Evolutionary conservation across 2,888 invertebrate genomes (phyloP).

Genomic region (Callinectes sapidus): DNA sequence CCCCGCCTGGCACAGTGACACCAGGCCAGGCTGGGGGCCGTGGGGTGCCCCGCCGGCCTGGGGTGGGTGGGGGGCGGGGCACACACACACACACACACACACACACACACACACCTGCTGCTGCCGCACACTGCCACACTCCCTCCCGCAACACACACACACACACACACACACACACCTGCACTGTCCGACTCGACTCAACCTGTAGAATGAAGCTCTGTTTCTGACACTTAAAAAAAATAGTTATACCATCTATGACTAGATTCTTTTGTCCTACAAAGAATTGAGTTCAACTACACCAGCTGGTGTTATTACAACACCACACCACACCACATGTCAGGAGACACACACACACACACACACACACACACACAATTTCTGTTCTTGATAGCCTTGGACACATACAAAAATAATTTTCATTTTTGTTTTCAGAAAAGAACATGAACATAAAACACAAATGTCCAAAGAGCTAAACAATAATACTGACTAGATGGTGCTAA

Average conservation of each 20-base stretch:
- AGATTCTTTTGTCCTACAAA: conserved; percentile 17
- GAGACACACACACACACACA: not conserved
- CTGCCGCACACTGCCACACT: not conserved
- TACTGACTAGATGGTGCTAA: conserved; percentile 49
- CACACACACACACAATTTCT: not conserved
- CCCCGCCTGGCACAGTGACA: not conserved
- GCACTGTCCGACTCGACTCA: not conserved
- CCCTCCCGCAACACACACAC: not conserved
- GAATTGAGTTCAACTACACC: conserved; percentile 24
- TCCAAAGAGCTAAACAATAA: not conserved
- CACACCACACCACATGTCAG: not conserved
- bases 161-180: too few species aligned
- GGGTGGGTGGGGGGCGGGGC: not conserved
- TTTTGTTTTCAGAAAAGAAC: not conserved
- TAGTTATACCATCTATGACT: conserved; percentile 42
- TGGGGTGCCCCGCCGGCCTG: not conserved
- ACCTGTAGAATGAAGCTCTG: conserved; percentile 1
- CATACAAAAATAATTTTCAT: not conserved
- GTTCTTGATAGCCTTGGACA: conserved; percentile 10
- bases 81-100: too few species aligned
- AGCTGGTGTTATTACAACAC: too few species aligned
- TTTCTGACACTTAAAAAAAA: conserved; percentile 24
- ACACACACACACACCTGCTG: not conserved
- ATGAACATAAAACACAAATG: not conserved
- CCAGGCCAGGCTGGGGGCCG: not conserved